Conservation (phyloP, 2,113 vertebrate genomes). For the Psilopogon haemacephalus region DNA sequence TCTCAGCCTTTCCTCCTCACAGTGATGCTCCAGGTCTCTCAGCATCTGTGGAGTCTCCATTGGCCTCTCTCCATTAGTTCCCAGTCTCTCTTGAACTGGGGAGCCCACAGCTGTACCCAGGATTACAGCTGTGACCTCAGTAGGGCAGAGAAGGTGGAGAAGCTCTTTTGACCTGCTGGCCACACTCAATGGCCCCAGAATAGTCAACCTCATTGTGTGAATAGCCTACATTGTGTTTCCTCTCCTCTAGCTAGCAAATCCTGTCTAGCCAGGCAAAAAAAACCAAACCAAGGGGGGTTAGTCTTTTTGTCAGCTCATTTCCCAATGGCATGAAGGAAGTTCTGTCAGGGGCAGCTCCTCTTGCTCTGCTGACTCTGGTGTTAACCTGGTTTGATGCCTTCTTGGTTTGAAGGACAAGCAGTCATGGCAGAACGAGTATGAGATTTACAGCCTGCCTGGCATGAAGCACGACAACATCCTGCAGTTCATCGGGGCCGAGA, state of each 20-base stretch:
- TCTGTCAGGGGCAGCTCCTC: neutral
- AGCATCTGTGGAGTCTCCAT: no score
- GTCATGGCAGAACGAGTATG: conserved; percentile 99
- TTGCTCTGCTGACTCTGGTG: neutral
- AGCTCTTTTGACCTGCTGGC: no score
- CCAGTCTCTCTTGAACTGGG: no score
- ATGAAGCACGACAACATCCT: conserved; percentile 98
- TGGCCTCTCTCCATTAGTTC: no score
- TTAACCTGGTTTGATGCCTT: neutral
- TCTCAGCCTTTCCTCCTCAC: no score
- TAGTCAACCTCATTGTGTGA: neutral
- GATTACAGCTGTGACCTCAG: no score
- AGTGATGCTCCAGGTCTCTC: no score
- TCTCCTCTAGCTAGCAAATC: neutral
- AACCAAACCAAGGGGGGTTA: no score
- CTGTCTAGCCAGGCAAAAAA: no score
- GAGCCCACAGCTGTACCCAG: no score
- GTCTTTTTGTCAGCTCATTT: neutral
- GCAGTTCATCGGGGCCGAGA: conserved; percentile 95
- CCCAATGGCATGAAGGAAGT: neutral
- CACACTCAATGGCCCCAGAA: no score
- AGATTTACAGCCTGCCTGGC: conserved; percentile 92
- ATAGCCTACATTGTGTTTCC: neutral
- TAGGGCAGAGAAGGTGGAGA: no score
- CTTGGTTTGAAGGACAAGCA: conserved; percentile 86